A percentile compares a stretch with the other conserved stretches of the same genome.
phyloP scores from a whole-genome alignment of 2,797 vertebrate genomes.

The Tamandua tetradactyla region DNA sequence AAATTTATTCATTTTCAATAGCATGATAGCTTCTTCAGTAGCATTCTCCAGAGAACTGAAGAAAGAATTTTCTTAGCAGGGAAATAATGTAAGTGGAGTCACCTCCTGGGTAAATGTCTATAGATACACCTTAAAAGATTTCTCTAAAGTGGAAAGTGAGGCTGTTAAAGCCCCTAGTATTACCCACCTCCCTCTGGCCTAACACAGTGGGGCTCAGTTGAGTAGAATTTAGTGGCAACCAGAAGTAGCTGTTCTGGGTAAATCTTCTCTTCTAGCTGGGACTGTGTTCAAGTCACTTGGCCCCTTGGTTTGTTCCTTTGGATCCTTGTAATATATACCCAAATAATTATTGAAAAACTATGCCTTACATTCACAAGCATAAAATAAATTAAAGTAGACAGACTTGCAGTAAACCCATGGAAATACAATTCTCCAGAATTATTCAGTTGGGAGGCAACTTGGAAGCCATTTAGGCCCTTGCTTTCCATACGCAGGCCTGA shows the following conservation, averaged over 20 bases:
- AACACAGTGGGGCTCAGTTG: background rate
- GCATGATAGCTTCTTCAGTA: background rate
- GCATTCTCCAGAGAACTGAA: slow-evolving; percentile 20
- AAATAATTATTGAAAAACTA: slow-evolving; percentile 28
- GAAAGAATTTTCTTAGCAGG: slow-evolving; percentile 26
- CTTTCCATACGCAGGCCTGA: background rate
- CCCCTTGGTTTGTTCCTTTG: background rate
- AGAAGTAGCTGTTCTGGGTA: background rate
- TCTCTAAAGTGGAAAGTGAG: slow-evolving; percentile 5
- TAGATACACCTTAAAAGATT: background rate
- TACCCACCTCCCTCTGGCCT: background rate
- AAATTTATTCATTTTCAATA: background rate
- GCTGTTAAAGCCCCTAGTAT: background rate
- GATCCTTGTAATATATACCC: background rate
- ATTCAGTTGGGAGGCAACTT: background rate
- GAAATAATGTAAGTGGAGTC: background rate
- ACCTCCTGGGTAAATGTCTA: background rate
- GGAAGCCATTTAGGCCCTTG: background rate
- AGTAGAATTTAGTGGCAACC: too few relatives aligned
- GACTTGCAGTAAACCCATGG: background rate
- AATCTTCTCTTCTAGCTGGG: background rate
- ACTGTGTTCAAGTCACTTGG: background rate
- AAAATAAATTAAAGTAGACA: background rate
- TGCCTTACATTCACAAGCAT: background rate
- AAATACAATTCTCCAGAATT: background rate